Evolutionary conservation across 2,113 vertebrate genomes (phyloP).

Genomic region (Cercocebus atys): DNA sequence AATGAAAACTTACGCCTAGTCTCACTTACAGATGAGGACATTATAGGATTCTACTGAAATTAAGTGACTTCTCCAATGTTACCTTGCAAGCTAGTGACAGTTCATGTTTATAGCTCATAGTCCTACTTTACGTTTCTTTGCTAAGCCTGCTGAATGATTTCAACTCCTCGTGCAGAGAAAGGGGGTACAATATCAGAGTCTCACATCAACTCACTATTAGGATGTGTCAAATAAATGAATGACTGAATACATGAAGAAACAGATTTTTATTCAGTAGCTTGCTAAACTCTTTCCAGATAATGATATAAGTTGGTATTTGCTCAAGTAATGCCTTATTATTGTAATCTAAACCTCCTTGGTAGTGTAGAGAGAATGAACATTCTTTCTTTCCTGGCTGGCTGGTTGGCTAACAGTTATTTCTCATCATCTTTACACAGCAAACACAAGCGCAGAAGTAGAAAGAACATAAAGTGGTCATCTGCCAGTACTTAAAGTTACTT

Average conservation of each 20-base stretch:
- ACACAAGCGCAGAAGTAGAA: not conserved
- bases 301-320: not conserved
- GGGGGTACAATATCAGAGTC: not conserved
- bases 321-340: not conserved
- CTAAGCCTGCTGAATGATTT: not conserved
- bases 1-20: not conserved
- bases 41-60: not conserved
- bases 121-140: not conserved
- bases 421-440: not conserved
- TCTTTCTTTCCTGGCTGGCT: not conserved
- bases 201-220: not conserved
- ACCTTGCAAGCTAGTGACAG: not conserved
- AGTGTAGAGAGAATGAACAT: not conserved
- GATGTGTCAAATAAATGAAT: not conserved
- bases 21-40: conserved; percentile 1
- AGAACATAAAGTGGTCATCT: not conserved
- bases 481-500: not conserved
- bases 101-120: not conserved
- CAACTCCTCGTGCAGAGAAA: not conserved
- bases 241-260: not conserved
- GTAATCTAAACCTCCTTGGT: not conserved
- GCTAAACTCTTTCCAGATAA: not conserved
- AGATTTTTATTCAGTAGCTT: not conserved
- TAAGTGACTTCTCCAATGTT: conserved; percentile 33
- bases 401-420: not conserved